Percentiles rank a stretch among this genome's conserved stretches.
Conservation (phyloP, 2,113 vertebrate species). For the Leiothrix lutea region DNA sequence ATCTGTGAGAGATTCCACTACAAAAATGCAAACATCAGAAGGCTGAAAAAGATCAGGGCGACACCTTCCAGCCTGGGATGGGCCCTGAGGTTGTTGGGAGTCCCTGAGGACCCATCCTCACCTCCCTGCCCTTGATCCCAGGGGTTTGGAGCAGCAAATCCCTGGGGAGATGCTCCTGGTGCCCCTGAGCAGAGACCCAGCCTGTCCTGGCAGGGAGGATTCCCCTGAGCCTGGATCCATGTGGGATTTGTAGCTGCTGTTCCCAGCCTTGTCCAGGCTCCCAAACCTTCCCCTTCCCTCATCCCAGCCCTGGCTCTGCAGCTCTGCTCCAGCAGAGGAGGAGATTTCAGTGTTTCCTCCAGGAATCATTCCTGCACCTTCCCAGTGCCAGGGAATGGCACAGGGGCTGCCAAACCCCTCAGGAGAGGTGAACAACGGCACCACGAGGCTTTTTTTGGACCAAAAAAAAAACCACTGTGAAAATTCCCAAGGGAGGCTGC, state of each 20-base stretch:
- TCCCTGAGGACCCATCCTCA: background rate
- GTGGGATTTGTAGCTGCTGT: conserved; percentile 4
- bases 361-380: no score
- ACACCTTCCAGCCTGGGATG: background rate
- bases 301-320: background rate
- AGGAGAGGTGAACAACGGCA: background rate
- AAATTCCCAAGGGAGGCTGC: background rate
- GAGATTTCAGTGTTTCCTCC: no score
- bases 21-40: no score
- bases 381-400: no score
- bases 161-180: background rate
- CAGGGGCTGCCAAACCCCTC: background rate
- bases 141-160: background rate
- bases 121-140: background rate
- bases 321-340: no score
- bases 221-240: background rate
- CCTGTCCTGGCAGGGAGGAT: background rate
- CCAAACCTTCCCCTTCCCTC: no score
- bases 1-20: no score
- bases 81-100: background rate
- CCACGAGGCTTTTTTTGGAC: background rate
- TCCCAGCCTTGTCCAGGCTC: no score
- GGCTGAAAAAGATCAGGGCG: no score
- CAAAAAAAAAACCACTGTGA: rapidly evolving
- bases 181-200: background rate